phyloP scores from a whole-genome alignment of 2,888 invertebrate species.

The Globia sparganii region DNA sequence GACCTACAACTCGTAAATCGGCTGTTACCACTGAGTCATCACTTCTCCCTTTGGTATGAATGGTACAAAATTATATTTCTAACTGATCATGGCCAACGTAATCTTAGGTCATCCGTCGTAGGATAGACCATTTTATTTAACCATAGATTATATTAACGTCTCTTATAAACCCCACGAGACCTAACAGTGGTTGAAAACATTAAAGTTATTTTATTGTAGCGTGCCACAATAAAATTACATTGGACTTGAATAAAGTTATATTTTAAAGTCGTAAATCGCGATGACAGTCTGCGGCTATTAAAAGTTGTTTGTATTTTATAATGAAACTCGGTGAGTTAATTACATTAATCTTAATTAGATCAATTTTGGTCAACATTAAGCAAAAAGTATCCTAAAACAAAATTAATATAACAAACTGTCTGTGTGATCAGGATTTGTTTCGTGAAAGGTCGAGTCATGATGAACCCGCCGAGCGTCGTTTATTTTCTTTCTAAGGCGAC shows the following conservation, averaged over 20 bases:
- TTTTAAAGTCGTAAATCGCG: conserved; percentile 46
- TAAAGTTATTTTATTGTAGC: conserved; percentile 39
- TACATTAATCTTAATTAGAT: conserved; percentile 63
- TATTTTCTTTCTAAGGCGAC: conserved; percentile 46
- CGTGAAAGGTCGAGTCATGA: conserved; percentile 51
- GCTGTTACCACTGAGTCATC: too few species aligned
- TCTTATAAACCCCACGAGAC: conserved; percentile 17
- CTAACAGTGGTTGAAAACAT: conserved; percentile 26
- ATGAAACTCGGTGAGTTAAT: conserved; percentile 58
- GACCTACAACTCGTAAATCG: too few species aligned
- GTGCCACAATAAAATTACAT: conserved; percentile 32
- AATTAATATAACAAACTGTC: conserved; percentile 57
- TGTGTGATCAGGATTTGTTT: conserved; percentile 56
- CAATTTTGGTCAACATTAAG: conserved; percentile 49
- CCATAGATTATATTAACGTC: neutral
- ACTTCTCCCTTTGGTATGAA: too few species aligned
- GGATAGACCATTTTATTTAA: conserved; percentile 1
- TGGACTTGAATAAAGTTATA: conserved; percentile 31
- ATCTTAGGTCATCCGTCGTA: neutral
- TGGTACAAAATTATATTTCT: neutral
- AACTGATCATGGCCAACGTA: neutral
- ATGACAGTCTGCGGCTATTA: conserved; percentile 43
- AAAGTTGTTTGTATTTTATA: conserved; percentile 60
- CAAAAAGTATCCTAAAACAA: conserved; percentile 57
- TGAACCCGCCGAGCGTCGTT: conserved; percentile 27